Evolutionary conservation across 2,797 vertebrate genomes (phyloP).

Genomic region (Odontamblyopus rebecca): DNA sequence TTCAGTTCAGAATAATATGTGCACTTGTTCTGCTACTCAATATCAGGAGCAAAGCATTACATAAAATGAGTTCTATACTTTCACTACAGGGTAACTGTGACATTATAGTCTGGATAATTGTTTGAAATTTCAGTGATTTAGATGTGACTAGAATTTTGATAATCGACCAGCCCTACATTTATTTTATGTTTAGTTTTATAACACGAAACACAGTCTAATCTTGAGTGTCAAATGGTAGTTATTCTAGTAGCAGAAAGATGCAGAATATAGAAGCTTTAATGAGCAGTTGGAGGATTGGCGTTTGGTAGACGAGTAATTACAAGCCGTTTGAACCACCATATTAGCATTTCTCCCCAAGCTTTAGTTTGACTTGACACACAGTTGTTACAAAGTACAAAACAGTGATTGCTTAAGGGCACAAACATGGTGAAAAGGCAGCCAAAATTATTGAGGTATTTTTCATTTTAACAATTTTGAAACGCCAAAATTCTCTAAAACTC

Average conservation of each 20-base stretch:
- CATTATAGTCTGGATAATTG: too few relatives aligned
- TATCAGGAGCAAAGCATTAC: too few relatives aligned
- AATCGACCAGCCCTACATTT: too few relatives aligned
- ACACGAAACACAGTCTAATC: not conserved
- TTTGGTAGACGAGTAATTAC: conserved; percentile 46
- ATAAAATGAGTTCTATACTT: too few relatives aligned
- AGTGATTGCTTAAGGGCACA: conserved; percentile 28
- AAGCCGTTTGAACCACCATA: conserved; percentile 30
- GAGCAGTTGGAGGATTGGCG: conserved; percentile 40
- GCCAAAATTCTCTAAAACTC: not conserved
- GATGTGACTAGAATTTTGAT: too few relatives aligned
- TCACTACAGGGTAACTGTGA: too few relatives aligned
- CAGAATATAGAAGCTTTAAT: conserved; percentile 43
- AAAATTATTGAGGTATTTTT: conserved; percentile 13
- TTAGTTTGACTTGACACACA: conserved; percentile 42
- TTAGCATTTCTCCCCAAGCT: conserved; percentile 49
- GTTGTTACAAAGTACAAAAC: conserved; percentile 29
- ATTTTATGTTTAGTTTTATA: too few relatives aligned
- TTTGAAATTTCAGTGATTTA: too few relatives aligned
- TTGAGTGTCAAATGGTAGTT: not conserved
- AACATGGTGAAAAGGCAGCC: conserved; percentile 18
- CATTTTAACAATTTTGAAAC: not conserved
- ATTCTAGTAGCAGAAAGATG: not conserved
- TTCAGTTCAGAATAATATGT: too few relatives aligned
- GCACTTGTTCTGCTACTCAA: too few relatives aligned